A percentile compares a stretch with the other conserved stretches of the same genome.
Conservation (phyloP, 2,888 invertebrate genomes). For the Nymphalis polychloros region DNA sequence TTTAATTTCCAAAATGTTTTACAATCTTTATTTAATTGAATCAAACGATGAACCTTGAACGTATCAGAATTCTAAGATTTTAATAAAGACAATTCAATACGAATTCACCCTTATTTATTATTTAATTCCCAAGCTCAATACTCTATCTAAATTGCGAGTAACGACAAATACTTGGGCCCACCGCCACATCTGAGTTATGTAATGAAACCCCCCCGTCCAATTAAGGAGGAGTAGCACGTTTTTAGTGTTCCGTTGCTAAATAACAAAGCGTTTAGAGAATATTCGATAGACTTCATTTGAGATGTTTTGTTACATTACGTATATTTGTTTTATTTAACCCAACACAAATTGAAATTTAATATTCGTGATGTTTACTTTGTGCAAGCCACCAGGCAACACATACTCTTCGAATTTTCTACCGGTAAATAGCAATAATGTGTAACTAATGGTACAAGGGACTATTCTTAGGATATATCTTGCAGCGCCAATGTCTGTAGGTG, state of each 20-base stretch:
- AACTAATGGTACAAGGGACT: no score
- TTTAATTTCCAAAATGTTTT: no score
- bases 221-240: constrained; percentile 23
- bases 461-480: no score
- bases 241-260: constrained; percentile 20
- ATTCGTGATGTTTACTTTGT: no score
- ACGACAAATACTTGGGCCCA: constrained; percentile 16
- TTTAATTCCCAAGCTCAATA: constrained; percentile 4
- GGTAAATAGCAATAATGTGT: no score
- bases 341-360: no score
- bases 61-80: no score
- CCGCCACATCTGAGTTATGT: constrained; percentile 15
- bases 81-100: background rate
- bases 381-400: no score
- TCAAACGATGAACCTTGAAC: no score
- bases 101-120: constrained; percentile 7
- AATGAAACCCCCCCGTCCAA: constrained; percentile 1
- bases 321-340: background rate
- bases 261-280: background rate
- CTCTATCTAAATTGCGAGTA: constrained; percentile 25
- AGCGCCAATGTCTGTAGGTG: no score
- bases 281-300: background rate
- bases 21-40: no score
- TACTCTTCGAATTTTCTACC: no score
- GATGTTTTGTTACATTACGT: background rate